Evolutionary conservation across 2,888 invertebrate species (phyloP), one percentile per base, ranked within the genome.

Genomic region (Andrena hattorfiana): DNA sequence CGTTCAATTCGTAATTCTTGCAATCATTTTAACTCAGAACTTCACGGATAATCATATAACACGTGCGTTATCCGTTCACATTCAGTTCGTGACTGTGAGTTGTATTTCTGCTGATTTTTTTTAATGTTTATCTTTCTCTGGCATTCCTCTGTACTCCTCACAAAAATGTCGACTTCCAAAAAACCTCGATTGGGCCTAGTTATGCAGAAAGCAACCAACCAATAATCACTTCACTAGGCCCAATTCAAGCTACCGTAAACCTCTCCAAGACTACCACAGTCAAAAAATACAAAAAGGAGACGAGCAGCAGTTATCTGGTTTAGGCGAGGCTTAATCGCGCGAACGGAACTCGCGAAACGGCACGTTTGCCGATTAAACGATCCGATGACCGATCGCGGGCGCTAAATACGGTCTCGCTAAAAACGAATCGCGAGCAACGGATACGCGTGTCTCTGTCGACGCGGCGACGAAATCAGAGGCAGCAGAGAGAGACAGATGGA

Each of bases 401-500:
- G 30, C 68, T 87, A 84, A 81, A 86, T 79, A 84, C 64, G 71
- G 60, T 69, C 84, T 67, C 73, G 81, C 76, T 35, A 78, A 84
- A 48, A 71, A 23, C 69, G 87, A 84, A 75, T 76, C 51, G 72
- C 63, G 51, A 28, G 10, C 30, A 63, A 20, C 74, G 59, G 42
- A 68, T 26, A 42, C 60, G 30, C 35, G 60, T 10, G 26, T 59
- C 48, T 28, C 60, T 49, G 51, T 13, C 42, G 30, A 35, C 60
- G 73, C 20, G 69, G 26, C 68, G 71, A 68, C 74, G 68, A 73
- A 81, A 82, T 77, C 72, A 54, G 74, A 82, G 49, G 42, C 54
- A 56, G 23, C 23, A 56, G 54, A 54, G 54, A 51, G 35, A 72
- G 84, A 83, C 76, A 82, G 72, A 83, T 54, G 75, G 48, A 60